phyloP scores from a whole-genome alignment of 2,888 invertebrate genomes.

The Aleiodes testaceus region DNA sequence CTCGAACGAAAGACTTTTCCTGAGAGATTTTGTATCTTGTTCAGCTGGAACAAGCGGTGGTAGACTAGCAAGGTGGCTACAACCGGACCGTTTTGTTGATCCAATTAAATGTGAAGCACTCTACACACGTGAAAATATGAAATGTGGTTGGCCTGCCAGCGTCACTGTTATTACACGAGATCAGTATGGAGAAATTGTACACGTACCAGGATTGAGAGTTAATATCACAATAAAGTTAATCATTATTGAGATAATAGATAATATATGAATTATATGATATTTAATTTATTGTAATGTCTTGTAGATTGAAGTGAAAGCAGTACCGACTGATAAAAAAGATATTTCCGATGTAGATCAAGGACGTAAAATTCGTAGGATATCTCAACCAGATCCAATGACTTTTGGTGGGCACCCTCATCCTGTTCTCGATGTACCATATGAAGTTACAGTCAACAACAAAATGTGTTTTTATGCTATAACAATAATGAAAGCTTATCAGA shows the following conservation, averaged over 20 bases:
- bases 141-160: constrained; percentile 89
- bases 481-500: constrained; percentile 94
- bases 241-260: background rate
- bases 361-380: constrained; percentile 76
- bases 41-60: constrained; percentile 91
- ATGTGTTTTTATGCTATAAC: constrained; percentile 96
- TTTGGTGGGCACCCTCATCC: constrained; percentile 80
- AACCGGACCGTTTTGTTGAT: constrained; percentile 93
- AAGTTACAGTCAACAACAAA: constrained; percentile 90
- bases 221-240: constrained; percentile 52
- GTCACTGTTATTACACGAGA: constrained; percentile 89
- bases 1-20: constrained; percentile 93
- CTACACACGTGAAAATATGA: constrained; percentile 81
- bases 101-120: constrained; percentile 89
- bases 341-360: constrained; percentile 77
- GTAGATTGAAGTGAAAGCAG: constrained; percentile 82
- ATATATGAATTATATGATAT: background rate
- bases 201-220: constrained; percentile 89
- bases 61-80: constrained; percentile 94
- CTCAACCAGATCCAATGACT: constrained; percentile 76
- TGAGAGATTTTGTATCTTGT: constrained; percentile 93
- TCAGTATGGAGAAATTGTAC: constrained; percentile 92
- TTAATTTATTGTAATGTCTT: constrained; percentile 1
- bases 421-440: constrained; percentile 83
- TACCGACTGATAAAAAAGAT: constrained; percentile 81